Conservation (phyloP, 2,113 vertebrate genomes). For the Ceyx cyanopectus region DNA sequence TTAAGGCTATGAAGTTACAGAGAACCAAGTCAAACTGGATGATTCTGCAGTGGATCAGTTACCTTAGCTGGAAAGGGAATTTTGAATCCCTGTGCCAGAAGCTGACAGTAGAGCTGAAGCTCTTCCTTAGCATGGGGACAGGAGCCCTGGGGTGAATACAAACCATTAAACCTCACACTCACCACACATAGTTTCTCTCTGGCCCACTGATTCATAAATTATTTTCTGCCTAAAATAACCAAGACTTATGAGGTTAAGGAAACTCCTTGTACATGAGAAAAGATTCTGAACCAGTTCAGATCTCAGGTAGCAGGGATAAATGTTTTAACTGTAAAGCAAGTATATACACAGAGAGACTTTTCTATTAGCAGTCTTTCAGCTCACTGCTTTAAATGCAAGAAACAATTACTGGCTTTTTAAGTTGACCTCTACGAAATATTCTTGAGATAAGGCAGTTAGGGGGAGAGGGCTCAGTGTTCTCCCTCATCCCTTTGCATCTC, state of each 20-base stretch:
- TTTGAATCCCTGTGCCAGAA: background rate
- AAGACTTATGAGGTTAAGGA: background rate
- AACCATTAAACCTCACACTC: background rate
- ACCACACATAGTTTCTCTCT: background rate
- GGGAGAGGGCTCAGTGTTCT: rapidly evolving
- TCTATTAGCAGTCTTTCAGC: background rate
- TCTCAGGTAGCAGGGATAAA: background rate
- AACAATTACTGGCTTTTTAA: background rate
- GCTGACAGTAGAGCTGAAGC: background rate
- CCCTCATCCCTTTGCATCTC: background rate
- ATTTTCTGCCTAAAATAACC: constrained; percentile 9
- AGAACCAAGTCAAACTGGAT: background rate
- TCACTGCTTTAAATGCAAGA: background rate
- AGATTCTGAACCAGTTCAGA: background rate
- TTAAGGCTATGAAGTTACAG: background rate
- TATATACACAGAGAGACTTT: background rate
- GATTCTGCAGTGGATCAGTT: background rate
- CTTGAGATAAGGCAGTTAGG: background rate
- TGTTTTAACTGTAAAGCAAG: background rate
- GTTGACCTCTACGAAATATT: background rate
- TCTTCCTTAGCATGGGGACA: background rate
- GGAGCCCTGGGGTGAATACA: background rate
- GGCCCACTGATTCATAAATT: background rate
- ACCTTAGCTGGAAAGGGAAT: background rate
- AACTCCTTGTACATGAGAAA: background rate